phyloP scores from a whole-genome alignment of 2,888 invertebrate species.

The Erebia aethiops region DNA sequence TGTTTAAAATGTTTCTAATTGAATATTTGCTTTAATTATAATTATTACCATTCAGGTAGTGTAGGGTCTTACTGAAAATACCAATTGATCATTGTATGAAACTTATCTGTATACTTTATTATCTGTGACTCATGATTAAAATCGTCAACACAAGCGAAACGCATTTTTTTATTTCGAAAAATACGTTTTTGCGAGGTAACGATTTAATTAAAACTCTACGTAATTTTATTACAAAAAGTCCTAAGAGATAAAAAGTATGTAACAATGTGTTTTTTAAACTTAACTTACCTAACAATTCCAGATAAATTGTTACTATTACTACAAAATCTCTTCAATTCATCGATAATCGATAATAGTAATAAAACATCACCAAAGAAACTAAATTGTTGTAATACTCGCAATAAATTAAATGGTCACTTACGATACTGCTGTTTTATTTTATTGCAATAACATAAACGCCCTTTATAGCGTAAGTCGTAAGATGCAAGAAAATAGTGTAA shows the following conservation, averaged over 20 bases:
- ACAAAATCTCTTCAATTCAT: slow-evolving; percentile 47
- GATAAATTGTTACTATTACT: slow-evolving; percentile 44
- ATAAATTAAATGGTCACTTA: slow-evolving; percentile 39
- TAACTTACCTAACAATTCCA: no score
- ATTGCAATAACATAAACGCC: no score
- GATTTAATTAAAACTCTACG: background rate
- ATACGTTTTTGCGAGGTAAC: no score
- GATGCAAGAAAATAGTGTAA: no score
- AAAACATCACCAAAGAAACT: slow-evolving; percentile 77
- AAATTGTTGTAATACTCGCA: slow-evolving; percentile 76
- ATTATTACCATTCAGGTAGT: slow-evolving; percentile 11
- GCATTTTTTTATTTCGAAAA: background rate
- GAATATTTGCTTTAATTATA: slow-evolving; percentile 21
- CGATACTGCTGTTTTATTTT: no score
- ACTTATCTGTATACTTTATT: background rate
- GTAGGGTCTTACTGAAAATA: slow-evolving; percentile 22
- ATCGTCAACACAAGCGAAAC: background rate
- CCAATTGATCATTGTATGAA: background rate
- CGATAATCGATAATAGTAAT: slow-evolving; percentile 59
- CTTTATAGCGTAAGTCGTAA: no score
- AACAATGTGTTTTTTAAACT: background rate
- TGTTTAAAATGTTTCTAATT: slow-evolving; percentile 26
- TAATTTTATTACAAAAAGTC: background rate
- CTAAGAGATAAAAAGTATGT: background rate
- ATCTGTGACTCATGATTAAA: background rate